Base-by-base conservation (phyloP, 1,140 invertebrate species). In the Zaprionus taronus region DNA sequence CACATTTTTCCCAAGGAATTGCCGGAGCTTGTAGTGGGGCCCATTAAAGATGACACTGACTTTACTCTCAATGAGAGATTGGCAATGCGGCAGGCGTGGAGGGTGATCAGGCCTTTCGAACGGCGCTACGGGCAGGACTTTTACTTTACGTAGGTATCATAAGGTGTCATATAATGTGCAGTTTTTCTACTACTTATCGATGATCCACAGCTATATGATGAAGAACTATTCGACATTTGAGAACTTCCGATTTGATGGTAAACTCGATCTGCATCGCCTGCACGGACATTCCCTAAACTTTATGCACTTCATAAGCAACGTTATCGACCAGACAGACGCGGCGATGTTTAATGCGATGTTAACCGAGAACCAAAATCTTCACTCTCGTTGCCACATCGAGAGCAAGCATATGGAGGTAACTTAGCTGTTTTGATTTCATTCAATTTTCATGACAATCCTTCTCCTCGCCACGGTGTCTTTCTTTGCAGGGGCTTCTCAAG, bases 301-400 rank as follows among this genome's bases (percentile, higher is more conserved):
- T 24, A 64, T 87, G 17, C 68, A 62, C 20, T 87, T 79, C n/a
- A n/a, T 84, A 7, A 64, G 81, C 14, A 34, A 20, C 15, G 31
- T 89, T 12, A 89, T 89, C 26, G 71, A 87, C 5, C 63, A 89
- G 20, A 34, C 51, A 14, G 81, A 89, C 64, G 61, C 78, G 0
- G 49, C 70, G 0, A 31, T 73, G 24, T 76, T 77, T 34, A 74
- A 87, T 15, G 22, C 44, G 5, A 71, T 89, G 78, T 14, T 84
- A 3, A 55, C 31, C 15, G 84, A 84, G 4, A 71, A 56, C n/a
- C 61, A 79, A 12, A 7, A 26, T 1, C 55, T 38, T 4, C 84
- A 89, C 63, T 66, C 17, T 5, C 72, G 58, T 9, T 68, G 73
- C 34, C 28, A 47, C 14, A 75, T 89, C 3, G 14, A 24, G 0